These are phyloP conservation scores for Palythoa heliodiscus DNA, from an alignment of 92 coral and sea anemone genomes.

Conservation along the genomic window DNA sequence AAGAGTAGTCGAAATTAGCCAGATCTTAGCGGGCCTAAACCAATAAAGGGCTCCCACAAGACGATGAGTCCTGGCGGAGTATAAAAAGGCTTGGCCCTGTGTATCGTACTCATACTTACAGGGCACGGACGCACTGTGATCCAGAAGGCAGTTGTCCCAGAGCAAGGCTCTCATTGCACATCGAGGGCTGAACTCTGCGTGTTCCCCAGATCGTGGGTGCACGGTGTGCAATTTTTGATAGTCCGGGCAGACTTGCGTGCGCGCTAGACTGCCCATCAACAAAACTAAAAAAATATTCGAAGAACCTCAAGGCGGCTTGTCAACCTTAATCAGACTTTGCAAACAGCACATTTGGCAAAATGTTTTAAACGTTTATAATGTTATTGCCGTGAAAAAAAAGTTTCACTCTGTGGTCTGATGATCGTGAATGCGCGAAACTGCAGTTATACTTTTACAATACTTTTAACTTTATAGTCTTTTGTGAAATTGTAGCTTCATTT, in stretches of 20 bases:
- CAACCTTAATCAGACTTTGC: neutral
- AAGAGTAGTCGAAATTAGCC: neutral
- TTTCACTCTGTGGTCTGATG: too few species aligned
- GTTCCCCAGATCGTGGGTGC: conserved; percentile 49
- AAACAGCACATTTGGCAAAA: too few species aligned
- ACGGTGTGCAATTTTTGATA: conserved; percentile 45
- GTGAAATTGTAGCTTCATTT: too few species aligned
- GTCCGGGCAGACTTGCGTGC: conserved; percentile 48
- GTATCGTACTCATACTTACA: conserved; percentile 39
- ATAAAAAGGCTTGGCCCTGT: conserved; percentile 6
- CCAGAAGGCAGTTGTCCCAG: conserved; percentile 55
- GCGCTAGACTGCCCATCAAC: conserved; percentile 55
- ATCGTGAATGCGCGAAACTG: too few species aligned
- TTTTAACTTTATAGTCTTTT: too few species aligned
- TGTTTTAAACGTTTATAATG: too few species aligned
- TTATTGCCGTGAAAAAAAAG: too few species aligned
- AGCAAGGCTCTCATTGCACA: conserved; percentile 51
- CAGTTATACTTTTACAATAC: too few species aligned
- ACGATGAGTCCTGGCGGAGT: neutral
- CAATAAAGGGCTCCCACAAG: neutral
- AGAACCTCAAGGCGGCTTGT: neutral
- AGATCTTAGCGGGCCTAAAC: neutral
- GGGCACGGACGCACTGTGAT: conserved; percentile 53
- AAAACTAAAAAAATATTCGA: neutral
- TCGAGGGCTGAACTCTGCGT: conserved; percentile 45